Evolutionary conservation across 1,140 invertebrate genomes (phyloP).

Genomic region (Potamilus streckersoni): DNA sequence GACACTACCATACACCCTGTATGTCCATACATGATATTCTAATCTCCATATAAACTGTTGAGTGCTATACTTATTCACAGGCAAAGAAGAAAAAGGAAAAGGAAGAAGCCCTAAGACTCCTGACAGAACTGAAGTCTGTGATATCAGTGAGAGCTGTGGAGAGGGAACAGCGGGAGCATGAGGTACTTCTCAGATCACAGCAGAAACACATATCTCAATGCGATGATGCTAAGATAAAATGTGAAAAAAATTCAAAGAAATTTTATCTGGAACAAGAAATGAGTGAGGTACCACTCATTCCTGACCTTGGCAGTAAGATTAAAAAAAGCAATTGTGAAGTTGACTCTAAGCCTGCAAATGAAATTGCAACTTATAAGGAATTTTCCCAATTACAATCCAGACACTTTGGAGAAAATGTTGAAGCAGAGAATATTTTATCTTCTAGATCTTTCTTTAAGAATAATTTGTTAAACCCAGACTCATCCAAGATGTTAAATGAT

Average conservation of each 20-base stretch:
- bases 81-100: conserved; percentile 26
- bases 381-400: no score
- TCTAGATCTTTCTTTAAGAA: no score
- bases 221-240: neutral
- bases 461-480: no score
- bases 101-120: conserved; percentile 25
- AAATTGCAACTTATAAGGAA: no score
- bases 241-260: neutral
- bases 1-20: no score
- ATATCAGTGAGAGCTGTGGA: conserved; percentile 32
- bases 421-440: no score
- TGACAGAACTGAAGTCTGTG: conserved; percentile 26
- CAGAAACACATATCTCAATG: neutral
- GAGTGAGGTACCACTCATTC: no score
- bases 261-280: neutral
- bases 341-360: no score
- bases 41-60: no score
- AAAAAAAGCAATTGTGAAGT: neutral
- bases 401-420: no score
- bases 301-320: neutral
- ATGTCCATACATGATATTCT: no score
- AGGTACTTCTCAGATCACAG: conserved; percentile 14
- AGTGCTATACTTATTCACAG: neutral
- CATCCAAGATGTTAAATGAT: no score
- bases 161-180: conserved; percentile 18